phyloP scores from a whole-genome alignment of 1,140 invertebrate genomes.

The Drosophila sechellia region DNA sequence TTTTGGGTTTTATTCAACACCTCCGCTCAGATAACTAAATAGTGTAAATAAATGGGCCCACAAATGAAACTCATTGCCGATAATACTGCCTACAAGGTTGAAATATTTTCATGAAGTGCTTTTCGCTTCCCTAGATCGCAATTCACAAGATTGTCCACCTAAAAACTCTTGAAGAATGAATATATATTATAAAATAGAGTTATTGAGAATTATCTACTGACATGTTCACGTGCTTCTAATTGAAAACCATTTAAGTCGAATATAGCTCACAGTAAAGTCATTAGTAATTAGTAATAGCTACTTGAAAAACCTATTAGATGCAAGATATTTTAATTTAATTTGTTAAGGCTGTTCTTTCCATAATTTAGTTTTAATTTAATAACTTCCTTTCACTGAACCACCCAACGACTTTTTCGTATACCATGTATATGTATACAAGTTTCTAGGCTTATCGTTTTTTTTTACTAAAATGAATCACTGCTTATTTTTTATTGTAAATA shows the following conservation, averaged over 20 bases:
- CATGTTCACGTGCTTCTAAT: neutral
- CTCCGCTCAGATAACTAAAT: neutral
- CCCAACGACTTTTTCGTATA: neutral
- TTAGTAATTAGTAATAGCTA: neutral
- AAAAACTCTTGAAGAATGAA: neutral
- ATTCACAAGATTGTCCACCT: neutral
- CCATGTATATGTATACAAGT: neutral
- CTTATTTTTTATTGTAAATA: neutral
- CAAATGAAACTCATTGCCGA: neutral
- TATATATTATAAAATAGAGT: neutral
- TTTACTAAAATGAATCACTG: neutral
- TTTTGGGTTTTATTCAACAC: constrained; percentile 3
- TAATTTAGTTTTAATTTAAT: no score
- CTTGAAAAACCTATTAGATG: neutral
- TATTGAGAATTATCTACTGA: constrained; percentile 5
- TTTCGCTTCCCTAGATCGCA: neutral
- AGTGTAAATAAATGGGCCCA: neutral
- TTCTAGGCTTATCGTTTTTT: neutral
- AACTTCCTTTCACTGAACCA: neutral
- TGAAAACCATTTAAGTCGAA: no score
- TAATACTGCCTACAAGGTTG: neutral
- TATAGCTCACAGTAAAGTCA: no score
- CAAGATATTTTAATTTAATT: neutral
- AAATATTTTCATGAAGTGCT: neutral
- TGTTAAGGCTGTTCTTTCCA: no score